A percentile compares a stretch with the other conserved stretches of the same genome.
Evolutionary conservation across 2,113 vertebrate genomes (phyloP).

Genomic region (Jacana jacana): DNA sequence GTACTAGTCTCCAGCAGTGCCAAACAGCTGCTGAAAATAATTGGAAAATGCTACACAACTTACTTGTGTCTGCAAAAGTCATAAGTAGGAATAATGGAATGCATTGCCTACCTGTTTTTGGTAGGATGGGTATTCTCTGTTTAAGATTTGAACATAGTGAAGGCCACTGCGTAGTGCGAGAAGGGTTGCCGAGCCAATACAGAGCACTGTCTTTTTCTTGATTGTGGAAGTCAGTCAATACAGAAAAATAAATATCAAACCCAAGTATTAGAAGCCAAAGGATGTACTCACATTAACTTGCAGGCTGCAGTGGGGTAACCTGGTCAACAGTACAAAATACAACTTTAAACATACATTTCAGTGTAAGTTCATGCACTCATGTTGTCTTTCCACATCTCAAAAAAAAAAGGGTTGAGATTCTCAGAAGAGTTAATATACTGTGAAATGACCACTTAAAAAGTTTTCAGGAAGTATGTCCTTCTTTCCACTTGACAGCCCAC

Average conservation of each 20-base stretch:
- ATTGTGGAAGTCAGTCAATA: not conserved
- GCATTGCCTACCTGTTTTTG: not conserved
- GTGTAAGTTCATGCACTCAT: not conserved
- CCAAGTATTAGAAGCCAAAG: not conserved
- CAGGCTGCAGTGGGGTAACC: accelerated
- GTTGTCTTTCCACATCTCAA: not conserved
- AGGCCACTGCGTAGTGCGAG: not conserved
- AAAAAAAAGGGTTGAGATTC: not conserved
- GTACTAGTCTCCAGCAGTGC: not conserved
- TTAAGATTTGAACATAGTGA: not conserved
- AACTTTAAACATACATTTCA: not conserved
- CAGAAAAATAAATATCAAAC: not conserved
- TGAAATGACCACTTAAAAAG: not conserved
- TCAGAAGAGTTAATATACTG: not conserved
- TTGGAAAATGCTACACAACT: not conserved
- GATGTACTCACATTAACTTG: not conserved
- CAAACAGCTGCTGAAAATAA: not conserved
- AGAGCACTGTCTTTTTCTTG: not conserved
- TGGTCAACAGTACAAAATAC: not conserved
- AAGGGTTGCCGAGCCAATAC: not conserved
- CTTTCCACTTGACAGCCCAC: not conserved
- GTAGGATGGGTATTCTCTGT: not conserved
- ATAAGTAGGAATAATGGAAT: not conserved
- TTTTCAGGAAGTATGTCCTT: not conserved
- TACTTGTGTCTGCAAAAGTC: not conserved